Base-by-base conservation (phyloP, 2,888 invertebrate genomes). In the Tenthredo distinguenda region DNA sequence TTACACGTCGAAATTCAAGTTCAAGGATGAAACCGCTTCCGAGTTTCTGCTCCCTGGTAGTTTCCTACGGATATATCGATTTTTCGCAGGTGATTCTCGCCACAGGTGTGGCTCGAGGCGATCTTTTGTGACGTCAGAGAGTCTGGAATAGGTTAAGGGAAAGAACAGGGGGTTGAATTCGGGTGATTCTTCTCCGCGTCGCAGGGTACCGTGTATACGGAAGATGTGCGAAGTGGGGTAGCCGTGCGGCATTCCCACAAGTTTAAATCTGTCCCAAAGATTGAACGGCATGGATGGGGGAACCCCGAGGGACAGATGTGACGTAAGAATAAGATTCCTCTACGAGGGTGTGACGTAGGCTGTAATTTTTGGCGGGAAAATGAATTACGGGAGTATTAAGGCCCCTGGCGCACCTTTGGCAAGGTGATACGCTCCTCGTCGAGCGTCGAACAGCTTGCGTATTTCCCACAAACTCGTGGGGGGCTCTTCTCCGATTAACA, bases 271-370 rank as follows among this genome's bases (percentile, higher is more conserved):
- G 12, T 21, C 74, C 74, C 1, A 21, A 43, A 74, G 10, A 31
- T 34, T 34, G 15, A 18, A 55, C 18, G 31, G 9, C 18, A 26
- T n/a, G 31, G 10, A 47, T 21, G n/a, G 55, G 55, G 34, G 58
- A 43, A 43, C 26, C n/a, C 15, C 2, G n/a, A 18, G 47, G n/a
- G 68, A 68, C 68, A 68, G 68, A 43, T 68, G 83, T 83, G 83
- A 83, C 83, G 83, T 83, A 83, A 83, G 43, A 83, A 58, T n/a
- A n/a, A n/a, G 58, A 37, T 31, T 74, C 26, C 26, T 43, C 21
- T n/a, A 62, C 62, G 81, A 81, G 62, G 83, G 68, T 83, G 83
- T 83, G 83, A 83, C 83, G 83, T 83, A 83, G 65, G 81, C 58
- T 31, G 62, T 15, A 81, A 81, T 65, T 81, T 81, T 81, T 81